Percentiles rank a stretch among this genome's conserved stretches.
phyloP scores from a whole-genome alignment of 2,797 vertebrate genomes.

The Sebastes reedi region DNA sequence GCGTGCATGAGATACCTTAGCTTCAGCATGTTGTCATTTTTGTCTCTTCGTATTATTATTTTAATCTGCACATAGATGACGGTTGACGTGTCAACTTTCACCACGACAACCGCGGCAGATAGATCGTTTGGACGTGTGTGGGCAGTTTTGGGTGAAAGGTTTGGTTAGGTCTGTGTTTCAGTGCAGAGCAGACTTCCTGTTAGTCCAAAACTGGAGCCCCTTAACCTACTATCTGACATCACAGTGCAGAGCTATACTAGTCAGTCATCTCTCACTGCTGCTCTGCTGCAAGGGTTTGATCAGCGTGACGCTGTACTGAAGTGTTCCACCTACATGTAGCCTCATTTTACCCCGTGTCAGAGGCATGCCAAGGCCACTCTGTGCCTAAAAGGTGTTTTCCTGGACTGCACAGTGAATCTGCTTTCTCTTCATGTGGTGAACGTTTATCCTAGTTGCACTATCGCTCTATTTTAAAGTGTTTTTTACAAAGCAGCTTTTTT shows the following conservation, averaged over 20 bases:
- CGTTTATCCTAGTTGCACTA: not conserved
- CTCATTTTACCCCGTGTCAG: not conserved
- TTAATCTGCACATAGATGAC: not conserved
- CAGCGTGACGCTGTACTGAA: not conserved
- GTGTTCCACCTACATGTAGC: not conserved
- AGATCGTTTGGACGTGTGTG: constrained; percentile 17
- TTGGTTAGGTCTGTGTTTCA: constrained; percentile 9
- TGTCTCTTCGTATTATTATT: not conserved
- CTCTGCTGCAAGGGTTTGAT: constrained; percentile 34
- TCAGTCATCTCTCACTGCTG: constrained; percentile 23
- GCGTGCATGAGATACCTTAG: not conserved
- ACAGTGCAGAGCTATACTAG: not conserved
- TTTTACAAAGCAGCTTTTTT: constrained; percentile 12
- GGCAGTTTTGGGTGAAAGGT: not conserved
- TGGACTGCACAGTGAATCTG: not conserved
- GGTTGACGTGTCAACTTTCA: not conserved
- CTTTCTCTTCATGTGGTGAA: not conserved
- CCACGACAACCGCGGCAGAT: not conserved
- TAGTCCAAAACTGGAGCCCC: constrained; percentile 23
- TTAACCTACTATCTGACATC: not conserved
- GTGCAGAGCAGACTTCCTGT: constrained; percentile 51
- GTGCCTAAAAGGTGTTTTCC: not conserved
- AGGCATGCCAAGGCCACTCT: not conserved
- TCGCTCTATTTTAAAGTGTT: not conserved
- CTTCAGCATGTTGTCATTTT: not conserved